These are phyloP conservation scores for Hippolais icterina DNA, from an alignment of 2,113 vertebrate species.

Conservation along the genomic window DNA sequence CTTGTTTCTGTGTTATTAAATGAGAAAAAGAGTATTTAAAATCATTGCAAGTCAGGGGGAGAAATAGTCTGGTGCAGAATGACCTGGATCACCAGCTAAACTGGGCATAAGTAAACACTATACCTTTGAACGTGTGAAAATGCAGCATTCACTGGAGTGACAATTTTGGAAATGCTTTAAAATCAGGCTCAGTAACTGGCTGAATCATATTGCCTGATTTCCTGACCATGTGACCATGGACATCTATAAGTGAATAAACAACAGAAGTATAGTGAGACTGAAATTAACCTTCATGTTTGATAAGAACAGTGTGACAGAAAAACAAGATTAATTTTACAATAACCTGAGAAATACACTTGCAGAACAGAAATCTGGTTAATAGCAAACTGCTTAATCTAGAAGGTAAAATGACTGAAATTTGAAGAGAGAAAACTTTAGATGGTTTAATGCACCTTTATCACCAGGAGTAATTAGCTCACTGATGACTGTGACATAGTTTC, in stretches of 20 bases:
- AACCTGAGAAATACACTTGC: not conserved
- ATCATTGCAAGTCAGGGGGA: not conserved
- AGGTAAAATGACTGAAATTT: not conserved
- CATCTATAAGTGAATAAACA: not conserved
- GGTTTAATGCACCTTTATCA: not conserved
- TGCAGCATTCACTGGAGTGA: not conserved
- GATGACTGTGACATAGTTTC: not conserved
- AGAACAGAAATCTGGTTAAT: not conserved
- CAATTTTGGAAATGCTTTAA: not conserved
- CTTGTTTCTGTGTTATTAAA: not conserved
- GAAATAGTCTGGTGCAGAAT: not conserved
- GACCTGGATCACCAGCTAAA: not conserved
- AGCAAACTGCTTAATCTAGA: not conserved
- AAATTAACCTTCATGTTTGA: not conserved
- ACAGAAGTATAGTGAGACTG: not conserved
- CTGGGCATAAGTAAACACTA: not conserved
- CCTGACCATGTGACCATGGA: not conserved
- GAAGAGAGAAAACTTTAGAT: not conserved
- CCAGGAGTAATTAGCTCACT: not conserved
- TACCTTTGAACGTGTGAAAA: not conserved
- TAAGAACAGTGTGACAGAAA: not conserved
- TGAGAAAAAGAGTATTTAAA: not conserved
- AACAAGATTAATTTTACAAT: not conserved
- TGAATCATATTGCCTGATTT: not conserved
- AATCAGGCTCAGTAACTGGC: not conserved